Evolutionary conservation across 92 coral and sea anemone genomes (phyloP), one percentile per base, ranked within the genome.

Genomic region (Nematostella vectensis): DNA sequence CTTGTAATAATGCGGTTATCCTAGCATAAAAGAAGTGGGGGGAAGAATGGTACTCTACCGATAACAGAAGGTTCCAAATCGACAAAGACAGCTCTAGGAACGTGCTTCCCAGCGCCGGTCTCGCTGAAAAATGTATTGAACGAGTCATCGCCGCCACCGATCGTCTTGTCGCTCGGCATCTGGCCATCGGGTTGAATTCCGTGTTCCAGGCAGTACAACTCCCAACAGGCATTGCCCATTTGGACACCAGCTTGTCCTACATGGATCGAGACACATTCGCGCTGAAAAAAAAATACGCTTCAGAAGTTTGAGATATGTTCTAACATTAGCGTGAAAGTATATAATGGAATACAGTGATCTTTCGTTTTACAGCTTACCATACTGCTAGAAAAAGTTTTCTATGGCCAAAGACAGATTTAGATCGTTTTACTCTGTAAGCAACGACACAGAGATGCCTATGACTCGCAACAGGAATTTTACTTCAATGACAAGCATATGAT

Each of bases 221-320:
- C 40, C 40, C 40, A 33, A 33, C 40, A 33, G 15, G 40, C 40
- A 33, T 80, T 85, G 29, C 94, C 94, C 27, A 84, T 84, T 48
- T 84, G 94, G 19, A 81, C 81, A 25, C 94, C 94, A 8, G 94
- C 95, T 68, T 85, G 95, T 27, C 95, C 95, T 15, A 85, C 75
- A 29, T 85, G 95, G 8, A 33, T 15, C 8, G 40, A 33, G 40
- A 33, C 15, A 33, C 40, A 33, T 33, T 33, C 40, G 15, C 40
- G 40, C 40, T 33, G 40, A 33, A 33, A 33, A 33, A 15, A 15
- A 6, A 15, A 33, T 15, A 15, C n/a, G n/a, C n/a, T n/a, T 33
- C 40, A 33, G 40, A 33, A 15, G 15, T 33, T 33, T 33, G 40
- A 6, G 6, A 33, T 15, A 6, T n/a, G n/a, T n/a, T n/a, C n/a